Percentiles rank a stretch among this genome's conserved stretches.
Conservation (phyloP, 1,140 invertebrate species). For the Potamilus streckersoni region DNA sequence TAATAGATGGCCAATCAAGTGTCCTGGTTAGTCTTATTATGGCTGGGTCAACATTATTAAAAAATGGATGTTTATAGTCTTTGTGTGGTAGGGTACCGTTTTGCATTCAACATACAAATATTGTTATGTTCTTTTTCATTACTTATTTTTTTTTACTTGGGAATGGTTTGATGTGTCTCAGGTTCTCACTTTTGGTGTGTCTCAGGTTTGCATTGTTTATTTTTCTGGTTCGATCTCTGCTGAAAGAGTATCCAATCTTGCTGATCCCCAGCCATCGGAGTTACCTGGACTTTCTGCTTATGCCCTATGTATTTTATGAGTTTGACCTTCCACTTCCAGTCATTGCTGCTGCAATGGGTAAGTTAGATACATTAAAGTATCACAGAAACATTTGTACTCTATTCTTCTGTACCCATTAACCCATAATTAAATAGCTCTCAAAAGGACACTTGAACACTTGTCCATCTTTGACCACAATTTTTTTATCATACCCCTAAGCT, state of each 20-base stretch:
- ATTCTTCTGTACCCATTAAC: not conserved
- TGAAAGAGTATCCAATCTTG: conserved; percentile 85
- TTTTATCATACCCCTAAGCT: too few species aligned
- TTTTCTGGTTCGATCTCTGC: conserved; percentile 75
- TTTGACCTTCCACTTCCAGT: conserved; percentile 94
- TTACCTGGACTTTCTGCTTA: conserved; percentile 94
- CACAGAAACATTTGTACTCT: too few species aligned
- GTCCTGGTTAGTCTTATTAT: too few species aligned
- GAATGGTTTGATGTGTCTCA: not conserved
- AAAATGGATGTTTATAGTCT: too few species aligned
- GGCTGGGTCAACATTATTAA: too few species aligned
- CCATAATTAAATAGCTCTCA: not conserved
- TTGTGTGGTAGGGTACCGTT: too few species aligned
- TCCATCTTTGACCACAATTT: not conserved
- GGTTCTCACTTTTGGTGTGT: not conserved
- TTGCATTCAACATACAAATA: too few species aligned
- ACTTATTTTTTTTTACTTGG: too few species aligned
- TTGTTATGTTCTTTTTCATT: too few species aligned
- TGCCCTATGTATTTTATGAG: conserved; percentile 91
- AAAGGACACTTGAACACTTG: not conserved
- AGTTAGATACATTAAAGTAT: conserved; percentile 39
- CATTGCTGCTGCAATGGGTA: conserved; percentile 96
- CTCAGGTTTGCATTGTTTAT: not conserved
- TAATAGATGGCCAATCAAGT: too few species aligned
- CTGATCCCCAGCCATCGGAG: conserved; percentile 95